Evolutionary conservation across 2,888 invertebrate genomes (phyloP).

Genomic region (Eristalis tenax): DNA sequence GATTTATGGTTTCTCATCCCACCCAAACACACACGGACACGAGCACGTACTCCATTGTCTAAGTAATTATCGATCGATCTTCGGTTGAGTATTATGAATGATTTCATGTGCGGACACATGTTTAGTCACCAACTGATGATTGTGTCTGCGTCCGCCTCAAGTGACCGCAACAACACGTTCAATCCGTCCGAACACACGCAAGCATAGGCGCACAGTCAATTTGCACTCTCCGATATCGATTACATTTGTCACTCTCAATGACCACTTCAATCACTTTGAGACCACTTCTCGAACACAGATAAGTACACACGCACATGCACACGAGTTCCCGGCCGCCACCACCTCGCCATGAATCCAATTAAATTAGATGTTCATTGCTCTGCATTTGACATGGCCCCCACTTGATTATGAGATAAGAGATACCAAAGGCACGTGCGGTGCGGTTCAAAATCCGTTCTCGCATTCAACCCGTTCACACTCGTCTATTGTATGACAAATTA

Average conservation of each 20-base stretch:
- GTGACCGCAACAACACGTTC: neutral
- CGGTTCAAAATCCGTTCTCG: neutral
- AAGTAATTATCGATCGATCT: neutral
- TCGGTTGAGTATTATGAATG: neutral
- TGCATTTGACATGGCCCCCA: constrained; percentile 33
- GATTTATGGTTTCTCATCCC: neutral
- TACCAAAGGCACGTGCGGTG: constrained; percentile 11
- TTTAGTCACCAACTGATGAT: neutral
- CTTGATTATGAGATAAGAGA: constrained; percentile 24
- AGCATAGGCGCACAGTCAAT: neutral
- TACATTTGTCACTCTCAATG: constrained; percentile 40
- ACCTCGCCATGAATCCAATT: constrained; percentile 14
- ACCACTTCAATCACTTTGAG: constrained; percentile 13
- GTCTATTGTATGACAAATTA: neutral
- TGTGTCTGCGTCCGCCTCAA: neutral
- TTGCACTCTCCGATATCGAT: constrained; percentile 22
- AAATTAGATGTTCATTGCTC: constrained; percentile 40
- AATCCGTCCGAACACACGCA: neutral
- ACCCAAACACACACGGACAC: neutral
- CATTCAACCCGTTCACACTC: neutral
- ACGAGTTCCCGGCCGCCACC: neutral
- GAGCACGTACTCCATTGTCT: neutral
- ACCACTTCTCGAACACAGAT: too few relatives aligned
- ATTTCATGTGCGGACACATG: neutral
- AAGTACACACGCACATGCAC: neutral